These are phyloP conservation scores for Microtus pennsylvanicus DNA, from an alignment of 2,113 vertebrate species.

Conservation along the genomic window DNA sequence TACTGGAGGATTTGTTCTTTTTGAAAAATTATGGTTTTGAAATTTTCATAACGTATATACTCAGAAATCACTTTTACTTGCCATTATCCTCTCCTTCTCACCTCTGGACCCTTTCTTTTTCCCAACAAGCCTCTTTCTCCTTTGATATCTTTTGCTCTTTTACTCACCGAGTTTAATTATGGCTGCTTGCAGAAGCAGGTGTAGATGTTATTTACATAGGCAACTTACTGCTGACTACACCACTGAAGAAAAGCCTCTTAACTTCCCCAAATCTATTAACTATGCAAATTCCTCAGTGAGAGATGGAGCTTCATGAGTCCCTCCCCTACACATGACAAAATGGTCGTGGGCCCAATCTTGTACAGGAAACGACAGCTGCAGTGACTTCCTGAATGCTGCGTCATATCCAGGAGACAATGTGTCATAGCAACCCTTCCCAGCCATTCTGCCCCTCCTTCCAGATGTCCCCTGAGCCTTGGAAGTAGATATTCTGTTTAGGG, in stretches of 20 bases:
- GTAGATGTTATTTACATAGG: not conserved
- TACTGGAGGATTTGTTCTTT: not conserved
- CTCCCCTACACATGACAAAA: not conserved
- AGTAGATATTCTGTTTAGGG: not conserved
- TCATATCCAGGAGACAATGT: not conserved
- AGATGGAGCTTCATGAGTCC: not conserved
- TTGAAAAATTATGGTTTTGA: not conserved
- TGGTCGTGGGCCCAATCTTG: not conserved
- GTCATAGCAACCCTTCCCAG: not conserved
- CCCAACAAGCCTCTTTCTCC: too few species aligned
- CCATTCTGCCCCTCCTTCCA: not conserved
- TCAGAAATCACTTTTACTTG: not conserved
- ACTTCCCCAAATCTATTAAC: not conserved
- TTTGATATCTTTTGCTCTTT: not conserved
- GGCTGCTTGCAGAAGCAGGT: not conserved
- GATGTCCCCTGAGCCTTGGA: not conserved
- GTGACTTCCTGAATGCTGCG: not conserved
- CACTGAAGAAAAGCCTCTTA: not conserved
- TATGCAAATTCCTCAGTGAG: not conserved
- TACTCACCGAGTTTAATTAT: not conserved
- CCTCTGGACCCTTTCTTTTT: not conserved
- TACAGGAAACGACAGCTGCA: not conserved
- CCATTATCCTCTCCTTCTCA: not conserved
- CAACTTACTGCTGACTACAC: too few species aligned
- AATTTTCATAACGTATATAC: not conserved